A percentile compares a stretch with the other conserved stretches of the same genome.
These are phyloP conservation scores for Otus sunia DNA, from an alignment of 2,113 vertebrate species.

Conservation along the genomic window DNA sequence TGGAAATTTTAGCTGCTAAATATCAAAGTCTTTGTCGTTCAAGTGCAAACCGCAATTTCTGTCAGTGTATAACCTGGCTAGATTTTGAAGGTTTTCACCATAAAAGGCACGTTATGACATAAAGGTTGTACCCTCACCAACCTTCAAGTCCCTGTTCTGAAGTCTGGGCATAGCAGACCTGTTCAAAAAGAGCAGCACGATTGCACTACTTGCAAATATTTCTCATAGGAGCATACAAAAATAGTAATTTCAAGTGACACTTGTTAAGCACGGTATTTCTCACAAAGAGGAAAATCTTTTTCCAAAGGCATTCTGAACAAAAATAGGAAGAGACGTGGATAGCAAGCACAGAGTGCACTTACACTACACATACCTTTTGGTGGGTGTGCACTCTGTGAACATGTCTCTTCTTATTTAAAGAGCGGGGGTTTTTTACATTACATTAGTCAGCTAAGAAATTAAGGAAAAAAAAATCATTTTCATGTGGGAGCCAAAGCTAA, in stretches of 20 bases:
- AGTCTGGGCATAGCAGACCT: constrained; percentile 5
- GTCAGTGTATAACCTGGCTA: constrained; percentile 30
- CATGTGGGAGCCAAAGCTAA: neutral
- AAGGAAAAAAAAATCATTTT: neutral
- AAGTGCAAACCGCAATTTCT: constrained; percentile 43
- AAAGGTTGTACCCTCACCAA: constrained; percentile 34
- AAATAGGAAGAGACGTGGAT: constrained; percentile 25
- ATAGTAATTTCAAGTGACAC: constrained; percentile 56
- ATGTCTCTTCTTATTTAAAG: constrained; percentile 53
- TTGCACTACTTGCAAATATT: constrained; percentile 20
- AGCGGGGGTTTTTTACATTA: neutral
- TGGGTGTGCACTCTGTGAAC: constrained; percentile 46
- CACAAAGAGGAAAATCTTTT: constrained; percentile 20
- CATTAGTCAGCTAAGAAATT: constrained; percentile 46
- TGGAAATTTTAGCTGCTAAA: constrained; percentile 57
- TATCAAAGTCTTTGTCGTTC: constrained; percentile 48
- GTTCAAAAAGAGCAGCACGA: constrained; percentile 2
- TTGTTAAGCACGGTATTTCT: constrained; percentile 32
- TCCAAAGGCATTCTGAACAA: constrained; percentile 40
- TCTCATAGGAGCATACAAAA: constrained; percentile 22
- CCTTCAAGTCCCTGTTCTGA: constrained; percentile 29
- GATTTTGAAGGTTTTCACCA: constrained; percentile 59
- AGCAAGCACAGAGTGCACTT: neutral
- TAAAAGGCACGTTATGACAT: constrained; percentile 34
- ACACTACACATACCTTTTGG: constrained; percentile 49